A percentile compares a stretch with the other conserved stretches of the same genome.
These are phyloP conservation scores for Intellagama lesueurii DNA, from an alignment of 2,797 vertebrate genomes.

Conservation along the genomic window DNA sequence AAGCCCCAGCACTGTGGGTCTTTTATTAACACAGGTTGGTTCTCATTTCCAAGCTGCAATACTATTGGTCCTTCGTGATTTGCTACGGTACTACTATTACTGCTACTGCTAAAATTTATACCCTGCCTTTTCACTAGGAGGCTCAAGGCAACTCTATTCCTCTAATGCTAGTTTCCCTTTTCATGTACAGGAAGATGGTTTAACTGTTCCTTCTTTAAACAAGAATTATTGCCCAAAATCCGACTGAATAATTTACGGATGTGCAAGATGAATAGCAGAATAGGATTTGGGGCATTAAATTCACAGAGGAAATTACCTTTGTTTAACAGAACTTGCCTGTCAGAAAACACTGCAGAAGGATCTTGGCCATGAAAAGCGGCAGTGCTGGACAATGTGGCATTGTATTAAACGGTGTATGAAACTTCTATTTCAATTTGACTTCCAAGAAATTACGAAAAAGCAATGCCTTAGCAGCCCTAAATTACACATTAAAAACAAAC, in stretches of 20 bases:
- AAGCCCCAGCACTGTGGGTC: no score
- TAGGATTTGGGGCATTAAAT: neutral
- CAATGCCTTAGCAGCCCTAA: neutral
- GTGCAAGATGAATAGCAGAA: no score
- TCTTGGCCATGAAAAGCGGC: neutral
- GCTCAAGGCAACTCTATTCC: neutral
- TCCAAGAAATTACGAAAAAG: neutral
- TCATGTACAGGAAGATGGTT: neutral
- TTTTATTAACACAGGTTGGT: no score
- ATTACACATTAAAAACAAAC: neutral
- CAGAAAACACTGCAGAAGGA: neutral
- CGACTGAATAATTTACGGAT: no score
- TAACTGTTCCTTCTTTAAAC: no score
- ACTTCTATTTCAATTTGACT: neutral
- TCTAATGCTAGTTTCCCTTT: neutral
- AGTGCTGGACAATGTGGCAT: neutral
- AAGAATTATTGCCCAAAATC: no score
- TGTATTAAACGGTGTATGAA: neutral
- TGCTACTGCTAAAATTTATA: no score
- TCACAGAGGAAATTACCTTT: neutral
- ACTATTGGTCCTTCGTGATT: no score
- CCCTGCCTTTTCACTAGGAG: no score
- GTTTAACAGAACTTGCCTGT: neutral
- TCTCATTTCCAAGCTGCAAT: no score
- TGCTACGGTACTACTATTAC: no score